Evolutionary conservation across 2,113 vertebrate genomes (phyloP), one percentile per base, ranked within the genome.

Genomic region (Verasper variegatus): DNA sequence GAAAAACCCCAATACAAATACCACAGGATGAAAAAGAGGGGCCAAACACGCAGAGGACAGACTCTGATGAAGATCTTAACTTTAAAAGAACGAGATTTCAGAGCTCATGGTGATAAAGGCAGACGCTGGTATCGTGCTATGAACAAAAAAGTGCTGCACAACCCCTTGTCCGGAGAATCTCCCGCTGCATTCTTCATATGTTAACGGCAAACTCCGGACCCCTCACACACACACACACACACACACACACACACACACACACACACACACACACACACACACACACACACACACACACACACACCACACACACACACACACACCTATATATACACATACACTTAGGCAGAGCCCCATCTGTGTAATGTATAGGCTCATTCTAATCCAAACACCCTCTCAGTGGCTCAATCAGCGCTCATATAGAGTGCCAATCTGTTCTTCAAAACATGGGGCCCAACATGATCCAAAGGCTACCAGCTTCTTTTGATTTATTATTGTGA

Each of bases 401-500:
- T 84, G 78, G 72, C 66, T 89, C 80, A 86, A 82, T 88, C 88
- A 84, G 84, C 49, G 77, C 76, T 78, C 73, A 73, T 26, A 68
- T 66, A 73, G 70, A 76, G 70, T 86, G 86, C 86, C 80, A 90
- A 86, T 72, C 77, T 61, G 52, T 78, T 88, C 80, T 80, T 73
- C 63, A 84, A 88, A 89, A 89, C 84, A 74, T 67, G 76, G 66
- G 82, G 81, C 83, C 71, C 67, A 66, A 70, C 42, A 37, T 60
- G 74, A 90, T 85, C 75, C 81, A 74, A 86, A 83, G 78, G 65
- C 80, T 90, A 79, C 81, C 83, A 86, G 76, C 76, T 70, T 81
- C 71, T 76, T 87, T 87, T 85, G 81, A 91, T 91, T 91, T 91
- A 83, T 88, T 87, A 85, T 74, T 78, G 80, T 64, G 83, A 67